Percentiles rank a stretch among this genome's conserved stretches.
Conservation (phyloP, 37 sponge, comb jelly and placozoan genomes). For the Aphrocallistes beatrix region DNA sequence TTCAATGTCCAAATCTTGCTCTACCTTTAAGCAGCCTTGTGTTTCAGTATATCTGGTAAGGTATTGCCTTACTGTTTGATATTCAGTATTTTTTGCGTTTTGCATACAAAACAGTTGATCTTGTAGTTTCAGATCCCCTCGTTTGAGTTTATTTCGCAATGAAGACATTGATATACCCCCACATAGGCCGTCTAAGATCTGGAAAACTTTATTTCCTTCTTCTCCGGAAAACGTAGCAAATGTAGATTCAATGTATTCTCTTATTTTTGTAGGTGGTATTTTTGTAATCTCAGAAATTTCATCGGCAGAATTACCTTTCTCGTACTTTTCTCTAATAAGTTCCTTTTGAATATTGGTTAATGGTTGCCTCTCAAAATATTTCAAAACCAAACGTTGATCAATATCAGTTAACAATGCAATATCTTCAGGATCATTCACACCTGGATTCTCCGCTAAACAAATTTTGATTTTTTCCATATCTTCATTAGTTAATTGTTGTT, state of each 20-base stretch:
- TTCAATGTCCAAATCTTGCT: neutral
- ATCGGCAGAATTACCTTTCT: neutral
- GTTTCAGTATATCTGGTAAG: neutral
- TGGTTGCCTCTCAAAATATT: no score
- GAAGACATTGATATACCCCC: neutral
- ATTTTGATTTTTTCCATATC: no score
- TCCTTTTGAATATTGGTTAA: no score
- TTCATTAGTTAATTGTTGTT: no score
- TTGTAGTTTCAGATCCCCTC: neutral
- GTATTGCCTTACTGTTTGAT: neutral
- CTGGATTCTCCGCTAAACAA: no score
- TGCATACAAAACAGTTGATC: neutral
- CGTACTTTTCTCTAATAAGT: neutral
- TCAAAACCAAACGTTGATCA: no score
- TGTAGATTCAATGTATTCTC: neutral
- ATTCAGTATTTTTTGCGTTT: neutral
- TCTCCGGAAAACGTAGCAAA: neutral
- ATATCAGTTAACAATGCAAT: no score
- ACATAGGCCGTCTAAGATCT: neutral
- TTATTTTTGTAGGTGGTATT: neutral
- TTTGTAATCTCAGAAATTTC: neutral
- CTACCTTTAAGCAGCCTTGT: neutral
- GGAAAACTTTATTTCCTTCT: neutral
- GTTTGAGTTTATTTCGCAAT: neutral
- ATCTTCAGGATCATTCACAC: no score